Percentiles rank a stretch among this genome's conserved stretches.
These are phyloP conservation scores for Acanthosepion esculentum DNA, from an alignment of 2,888 invertebrate species.

Conservation along the genomic window DNA sequence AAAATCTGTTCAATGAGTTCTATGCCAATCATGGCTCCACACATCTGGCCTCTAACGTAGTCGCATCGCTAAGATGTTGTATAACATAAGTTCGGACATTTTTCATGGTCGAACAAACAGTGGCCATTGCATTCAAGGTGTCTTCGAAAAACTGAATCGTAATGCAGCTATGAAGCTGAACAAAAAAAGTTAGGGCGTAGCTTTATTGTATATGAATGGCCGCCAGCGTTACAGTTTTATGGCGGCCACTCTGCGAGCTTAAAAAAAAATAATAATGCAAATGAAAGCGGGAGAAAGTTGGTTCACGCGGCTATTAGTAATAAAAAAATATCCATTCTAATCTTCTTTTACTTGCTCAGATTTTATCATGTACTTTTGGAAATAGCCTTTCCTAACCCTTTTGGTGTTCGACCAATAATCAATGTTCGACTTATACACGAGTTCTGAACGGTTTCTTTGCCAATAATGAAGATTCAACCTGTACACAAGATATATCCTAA, in stretches of 20 bases:
- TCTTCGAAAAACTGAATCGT: neutral
- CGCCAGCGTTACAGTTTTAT: neutral
- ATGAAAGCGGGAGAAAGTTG: neutral
- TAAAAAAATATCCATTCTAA: neutral
- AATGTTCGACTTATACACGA: no score
- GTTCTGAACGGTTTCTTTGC: no score
- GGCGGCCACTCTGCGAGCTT: neutral
- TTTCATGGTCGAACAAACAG: neutral
- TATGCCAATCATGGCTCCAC: neutral
- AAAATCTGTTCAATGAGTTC: neutral
- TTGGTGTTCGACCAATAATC: no score
- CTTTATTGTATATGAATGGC: neutral
- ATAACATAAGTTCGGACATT: neutral
- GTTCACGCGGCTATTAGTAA: neutral
- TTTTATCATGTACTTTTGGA: no score
- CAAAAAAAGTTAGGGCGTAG: neutral
- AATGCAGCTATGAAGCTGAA: conserved; percentile 5
- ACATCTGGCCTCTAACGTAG: neutral
- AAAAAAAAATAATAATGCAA: neutral
- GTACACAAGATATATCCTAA: no score
- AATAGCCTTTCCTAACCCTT: no score
- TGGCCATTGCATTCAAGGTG: neutral
- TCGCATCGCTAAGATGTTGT: neutral
- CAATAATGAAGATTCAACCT: no score
- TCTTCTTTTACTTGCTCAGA: no score